These are phyloP conservation scores for Prunella fulvescens DNA, from an alignment of 2,113 vertebrate species.

Conservation along the genomic window DNA sequence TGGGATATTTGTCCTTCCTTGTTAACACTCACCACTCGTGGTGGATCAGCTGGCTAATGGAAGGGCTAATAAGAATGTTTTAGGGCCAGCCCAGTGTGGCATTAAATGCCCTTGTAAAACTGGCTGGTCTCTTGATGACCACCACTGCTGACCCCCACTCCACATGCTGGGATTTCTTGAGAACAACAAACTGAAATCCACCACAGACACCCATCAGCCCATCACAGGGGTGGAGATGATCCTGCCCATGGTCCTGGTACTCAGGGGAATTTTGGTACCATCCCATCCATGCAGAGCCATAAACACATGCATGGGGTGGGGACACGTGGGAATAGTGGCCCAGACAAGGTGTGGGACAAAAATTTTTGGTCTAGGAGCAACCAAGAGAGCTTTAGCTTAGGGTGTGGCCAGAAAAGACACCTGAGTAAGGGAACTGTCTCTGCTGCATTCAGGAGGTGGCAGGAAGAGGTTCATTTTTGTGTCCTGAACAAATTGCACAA, in stretches of 20 bases:
- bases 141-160: neutral
- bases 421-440: neutral
- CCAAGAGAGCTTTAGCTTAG: neutral
- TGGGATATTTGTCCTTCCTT: neutral
- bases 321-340: neutral
- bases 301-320: rapidly evolving
- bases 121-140: neutral
- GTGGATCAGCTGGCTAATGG: neutral
- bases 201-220: rapidly evolving
- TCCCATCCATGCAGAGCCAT: neutral
- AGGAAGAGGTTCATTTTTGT: neutral
- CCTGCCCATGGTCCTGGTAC: neutral
- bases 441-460: neutral
- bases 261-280: neutral
- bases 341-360: neutral
- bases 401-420: neutral
- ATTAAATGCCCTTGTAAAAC: neutral
- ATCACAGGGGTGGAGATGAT: neutral
- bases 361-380: neutral
- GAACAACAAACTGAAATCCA: neutral
- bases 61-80: neutral
- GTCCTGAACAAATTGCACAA: neutral
- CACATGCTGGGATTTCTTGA: neutral
- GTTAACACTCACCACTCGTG: neutral
- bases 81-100: neutral